Base-by-base conservation (phyloP, 2,888 invertebrate species). In the Theristus sp. region DNA sequence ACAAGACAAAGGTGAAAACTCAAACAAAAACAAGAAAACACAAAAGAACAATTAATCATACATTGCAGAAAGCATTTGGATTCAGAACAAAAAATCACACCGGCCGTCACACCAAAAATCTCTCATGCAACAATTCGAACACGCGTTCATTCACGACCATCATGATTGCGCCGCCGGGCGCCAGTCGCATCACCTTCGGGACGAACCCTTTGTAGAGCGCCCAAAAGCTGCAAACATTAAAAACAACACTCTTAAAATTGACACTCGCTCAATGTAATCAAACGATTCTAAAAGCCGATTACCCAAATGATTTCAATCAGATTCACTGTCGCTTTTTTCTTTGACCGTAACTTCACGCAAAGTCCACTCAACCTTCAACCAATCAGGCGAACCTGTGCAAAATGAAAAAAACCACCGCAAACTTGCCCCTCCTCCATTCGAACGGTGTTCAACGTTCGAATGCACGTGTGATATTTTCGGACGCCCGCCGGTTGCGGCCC, bases 81-180 rank as follows among this genome's bases (percentile, higher is more conserved):
- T 38, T 38, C 38, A 38, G 38, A 38, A 13, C 38, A 38, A 38
- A 38, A 38, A 13, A 17, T 38, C 38, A 38, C 6, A 13, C 38
- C 17, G 17, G 17, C 6, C 10, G 17, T 38, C 6, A 38, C 17
- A 38, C 6, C 6, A 17, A 38, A 38, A 38, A 13, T 17, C 10
- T 17, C 10, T 38, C 17, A 61, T 82, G 82, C 69, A 91, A 79
- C 75, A 81, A 86, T 60, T 83, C 79, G 73, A 87, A 87, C 62
- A 85, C 83, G 69, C 87, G 84, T 71, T 93, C 93, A 70, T 88
- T 91, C 17, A 89, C 87, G 10, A 93, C 82, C 65, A 93, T 78
- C 89, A 93, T 89, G 61, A 93, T 89, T 1, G 90, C 93, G 26
- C 91, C 93, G 56, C 90, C 79, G 1, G 93, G 93, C 28, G 91